Conservation (phyloP, 2,797 vertebrate species). For the Schizothorax lantsangensis region DNA sequence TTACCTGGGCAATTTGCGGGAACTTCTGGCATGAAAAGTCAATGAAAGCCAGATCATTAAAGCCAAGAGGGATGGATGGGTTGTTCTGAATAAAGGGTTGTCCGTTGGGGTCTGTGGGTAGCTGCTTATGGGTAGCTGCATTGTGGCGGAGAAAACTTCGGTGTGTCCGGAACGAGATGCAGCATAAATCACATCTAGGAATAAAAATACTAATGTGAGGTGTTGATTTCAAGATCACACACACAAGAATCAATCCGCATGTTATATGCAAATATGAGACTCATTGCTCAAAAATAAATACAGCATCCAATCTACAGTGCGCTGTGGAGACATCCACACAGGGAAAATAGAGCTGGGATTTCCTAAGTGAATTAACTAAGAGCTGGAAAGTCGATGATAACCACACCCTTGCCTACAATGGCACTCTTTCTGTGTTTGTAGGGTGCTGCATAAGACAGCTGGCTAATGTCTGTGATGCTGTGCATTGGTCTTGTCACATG, state of each 20-base stretch:
- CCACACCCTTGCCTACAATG: conserved; percentile 47
- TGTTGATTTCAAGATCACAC: background rate
- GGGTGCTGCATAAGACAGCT: conserved; percentile 71
- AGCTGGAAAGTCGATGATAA: conserved; percentile 60
- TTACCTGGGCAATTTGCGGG: conserved; percentile 93
- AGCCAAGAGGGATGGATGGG: conserved; percentile 93
- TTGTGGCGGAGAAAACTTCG: conserved; percentile 92
- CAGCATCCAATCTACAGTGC: background rate
- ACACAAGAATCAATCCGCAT: background rate
- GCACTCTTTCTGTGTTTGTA: conserved; percentile 54
- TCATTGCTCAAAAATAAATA: background rate
- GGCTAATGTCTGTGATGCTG: conserved; percentile 64
- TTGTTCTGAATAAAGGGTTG: conserved; percentile 97
- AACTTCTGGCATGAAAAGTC: conserved; percentile 98
- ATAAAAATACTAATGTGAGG: conserved; percentile 13
- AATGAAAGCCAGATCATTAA: conserved; percentile 96
- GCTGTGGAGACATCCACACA: background rate
- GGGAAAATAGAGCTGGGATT: conserved; percentile 14
- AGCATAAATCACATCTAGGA: conserved; percentile 92
- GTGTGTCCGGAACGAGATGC: conserved; percentile 94
- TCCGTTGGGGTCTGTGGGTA: conserved; percentile 90
- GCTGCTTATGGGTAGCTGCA: conserved; percentile 89
- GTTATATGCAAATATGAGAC: background rate
- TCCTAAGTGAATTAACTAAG: conserved; percentile 33
- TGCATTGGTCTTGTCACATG: conserved; percentile 60